A percentile compares a stretch with the other conserved stretches of the same genome.
These are phyloP conservation scores for Drosophila setosimentum DNA, from an alignment of 2,888 invertebrate genomes.

Conservation along the genomic window DNA sequence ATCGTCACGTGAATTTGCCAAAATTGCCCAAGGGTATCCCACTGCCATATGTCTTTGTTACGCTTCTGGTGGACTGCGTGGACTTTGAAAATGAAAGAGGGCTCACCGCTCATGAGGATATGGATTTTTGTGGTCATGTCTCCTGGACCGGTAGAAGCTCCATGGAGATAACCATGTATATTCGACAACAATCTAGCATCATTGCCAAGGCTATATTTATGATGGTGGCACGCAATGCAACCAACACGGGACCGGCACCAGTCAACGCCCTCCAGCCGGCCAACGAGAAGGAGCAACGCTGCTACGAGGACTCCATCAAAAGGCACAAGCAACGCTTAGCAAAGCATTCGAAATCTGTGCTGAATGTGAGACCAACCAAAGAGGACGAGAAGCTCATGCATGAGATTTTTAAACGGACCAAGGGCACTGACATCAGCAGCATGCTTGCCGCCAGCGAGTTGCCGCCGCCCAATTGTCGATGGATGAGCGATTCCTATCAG, in stretches of 20 bases:
- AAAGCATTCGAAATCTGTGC: constrained; percentile 86
- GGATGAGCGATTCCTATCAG: constrained; percentile 87
- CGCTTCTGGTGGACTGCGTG: constrained; percentile 90
- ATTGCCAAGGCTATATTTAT: constrained; percentile 89
- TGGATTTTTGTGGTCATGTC: constrained; percentile 90
- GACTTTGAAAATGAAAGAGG: constrained; percentile 83
- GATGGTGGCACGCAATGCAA: constrained; percentile 89
- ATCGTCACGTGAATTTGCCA: constrained; percentile 88
- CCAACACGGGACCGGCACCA: constrained; percentile 86
- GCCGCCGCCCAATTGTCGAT: constrained; percentile 87
- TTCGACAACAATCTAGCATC: constrained; percentile 87
- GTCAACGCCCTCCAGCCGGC: constrained; percentile 87
- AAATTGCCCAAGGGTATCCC: constrained; percentile 86
- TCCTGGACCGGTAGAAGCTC: constrained; percentile 90
- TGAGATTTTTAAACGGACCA: constrained; percentile 88
- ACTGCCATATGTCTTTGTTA: constrained; percentile 89
- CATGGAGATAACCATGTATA: constrained; percentile 89
- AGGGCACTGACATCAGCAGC: constrained; percentile 86
- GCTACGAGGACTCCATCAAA: constrained; percentile 87
- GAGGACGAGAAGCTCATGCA: constrained; percentile 89
- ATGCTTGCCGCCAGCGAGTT: constrained; percentile 85
- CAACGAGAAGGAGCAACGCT: constrained; percentile 87
- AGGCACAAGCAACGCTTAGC: constrained; percentile 86
- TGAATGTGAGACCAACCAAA: constrained; percentile 87
- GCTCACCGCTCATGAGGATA: constrained; percentile 86